Evolutionary conservation across 2,888 invertebrate genomes (phyloP).

Genomic region (Sarcophaga carnaria): DNA sequence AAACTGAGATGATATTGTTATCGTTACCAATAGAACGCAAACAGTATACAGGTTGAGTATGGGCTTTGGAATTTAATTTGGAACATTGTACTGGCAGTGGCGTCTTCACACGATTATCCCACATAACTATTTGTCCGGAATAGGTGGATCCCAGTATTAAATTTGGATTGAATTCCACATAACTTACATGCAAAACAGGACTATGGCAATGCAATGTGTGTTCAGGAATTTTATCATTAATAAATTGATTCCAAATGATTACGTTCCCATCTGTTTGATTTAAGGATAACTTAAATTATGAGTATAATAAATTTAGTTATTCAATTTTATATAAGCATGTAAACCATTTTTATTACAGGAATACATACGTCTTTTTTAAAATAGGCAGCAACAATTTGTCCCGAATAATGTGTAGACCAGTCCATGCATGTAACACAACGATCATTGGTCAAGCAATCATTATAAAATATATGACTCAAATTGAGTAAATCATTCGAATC

Average conservation of each 20-base stretch:
- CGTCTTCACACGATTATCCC: constrained; percentile 99
- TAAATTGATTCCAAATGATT: constrained; percentile 98
- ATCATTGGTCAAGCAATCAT: constrained; percentile 97
- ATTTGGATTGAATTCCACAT: constrained; percentile 98
- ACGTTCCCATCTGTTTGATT: constrained; percentile 97
- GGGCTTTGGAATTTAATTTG: constrained; percentile 95
- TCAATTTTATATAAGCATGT: background rate
- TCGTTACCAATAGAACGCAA: constrained; percentile 97
- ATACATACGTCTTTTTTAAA: constrained; percentile 88
- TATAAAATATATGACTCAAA: constrained; percentile 93
- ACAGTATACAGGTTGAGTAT: constrained; percentile 99
- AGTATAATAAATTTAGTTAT: background rate
- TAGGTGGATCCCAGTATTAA: constrained; percentile 98
- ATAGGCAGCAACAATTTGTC: constrained; percentile 96
- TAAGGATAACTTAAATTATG: constrained; percentile 88
- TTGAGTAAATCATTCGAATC: constrained; percentile 93
- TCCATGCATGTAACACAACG: constrained; percentile 97
- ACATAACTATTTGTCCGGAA: constrained; percentile 98
- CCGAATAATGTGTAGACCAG: constrained; percentile 98
- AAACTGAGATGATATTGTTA: constrained; percentile 98
- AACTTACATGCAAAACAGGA: constrained; percentile 96
- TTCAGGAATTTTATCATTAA: constrained; percentile 97
- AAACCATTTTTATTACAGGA: background rate
- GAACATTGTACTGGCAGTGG: constrained; percentile 98
- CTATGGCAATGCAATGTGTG: constrained; percentile 98